Conservation (phyloP, 2,888 invertebrate genomes). For the Lingula anatina region DNA sequence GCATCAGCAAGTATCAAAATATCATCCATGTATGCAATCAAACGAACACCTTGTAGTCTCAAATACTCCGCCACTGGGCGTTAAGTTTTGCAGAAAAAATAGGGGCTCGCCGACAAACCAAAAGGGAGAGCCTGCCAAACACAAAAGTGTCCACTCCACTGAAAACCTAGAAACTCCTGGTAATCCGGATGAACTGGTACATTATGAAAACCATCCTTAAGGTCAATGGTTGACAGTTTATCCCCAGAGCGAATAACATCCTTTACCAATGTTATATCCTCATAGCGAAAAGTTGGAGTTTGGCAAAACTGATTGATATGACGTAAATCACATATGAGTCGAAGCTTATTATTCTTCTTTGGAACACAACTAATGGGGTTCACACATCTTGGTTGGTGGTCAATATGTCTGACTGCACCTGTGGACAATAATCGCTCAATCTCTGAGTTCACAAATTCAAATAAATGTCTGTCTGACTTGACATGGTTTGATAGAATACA, state of each 20-base stretch:
- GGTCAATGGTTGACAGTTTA: slow-evolving; percentile 2
- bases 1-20: slow-evolving; percentile 1
- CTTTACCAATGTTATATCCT: slow-evolving; percentile 6
- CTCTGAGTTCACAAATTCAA: slow-evolving; percentile 3
- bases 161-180: slow-evolving; percentile 3
- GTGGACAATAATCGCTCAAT: neutral
- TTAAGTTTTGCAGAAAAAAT: slow-evolving; percentile 4
- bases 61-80: slow-evolving; percentile 4
- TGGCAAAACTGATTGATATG: slow-evolving; percentile 1
- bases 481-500: no score
- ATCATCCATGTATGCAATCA: slow-evolving; percentile 8
- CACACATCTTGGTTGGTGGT: neutral
- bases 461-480: no score
- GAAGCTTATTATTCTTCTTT: slow-evolving; percentile 4
- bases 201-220: slow-evolving; percentile 7
- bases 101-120: slow-evolving; percentile 6
- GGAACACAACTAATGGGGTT: slow-evolving; percentile 5
- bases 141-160: slow-evolving; percentile 1
- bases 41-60: neutral
- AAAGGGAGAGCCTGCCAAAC: slow-evolving; percentile 6
- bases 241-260: slow-evolving; percentile 5
- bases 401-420: slow-evolving; percentile 1
- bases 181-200: slow-evolving; percentile 4
- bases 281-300: slow-evolving; percentile 3
- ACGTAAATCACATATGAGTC: slow-evolving; percentile 6